Base-by-base conservation (phyloP, 2,888 invertebrate species). In the Octodonta nipae region DNA sequence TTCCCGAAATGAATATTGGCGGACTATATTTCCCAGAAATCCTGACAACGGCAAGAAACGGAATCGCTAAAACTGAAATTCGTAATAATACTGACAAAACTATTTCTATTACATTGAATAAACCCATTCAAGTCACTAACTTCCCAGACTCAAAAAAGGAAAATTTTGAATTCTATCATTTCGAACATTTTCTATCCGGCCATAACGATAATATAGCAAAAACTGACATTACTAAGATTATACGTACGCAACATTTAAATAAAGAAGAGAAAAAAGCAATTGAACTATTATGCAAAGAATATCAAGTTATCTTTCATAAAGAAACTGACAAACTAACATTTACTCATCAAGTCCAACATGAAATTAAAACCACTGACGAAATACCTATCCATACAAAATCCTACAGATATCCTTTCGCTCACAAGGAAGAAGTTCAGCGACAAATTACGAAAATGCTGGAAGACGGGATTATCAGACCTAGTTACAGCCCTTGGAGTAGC, bases 331-430 rank as follows among this genome's bases (percentile, higher is more conserved):
- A 7, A 8, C 12, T 28, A 17, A 33, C 28, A 7, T 28, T 35
- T 7, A 28, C 35, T 5, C 15, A 16, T 15, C 22, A 37, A 35
- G 29, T 39, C 2, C 35, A 37, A 28, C 42, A 42, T 20, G 8
- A 15, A 14, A 37, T 42, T 10, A 35, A 28, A 35, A 40, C 38
- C 1, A 32, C 26, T 13, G 36, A 39, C 28, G 36, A 38, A 34
- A 31, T 30, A 10, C 32, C 41, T 3, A 15, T 42, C 15, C 15
- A 31, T 24, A 33, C 45, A 0, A 47, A 46, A 38, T 35, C 41
- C 10, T 39, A 47, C 40, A 14, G 48, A 15, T 44, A 45, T 11
- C 51, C 51, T 5, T 28, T 43, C n/a, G 27, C 46, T 2, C 48
- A 50, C 29, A 46, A 43, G 36, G 25, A 38, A 14, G 46, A 51